A percentile compares a stretch with the other conserved stretches of the same genome.
Evolutionary conservation across 1,140 invertebrate genomes (phyloP).

Genomic region (Brachionus asplanchnoidis): DNA sequence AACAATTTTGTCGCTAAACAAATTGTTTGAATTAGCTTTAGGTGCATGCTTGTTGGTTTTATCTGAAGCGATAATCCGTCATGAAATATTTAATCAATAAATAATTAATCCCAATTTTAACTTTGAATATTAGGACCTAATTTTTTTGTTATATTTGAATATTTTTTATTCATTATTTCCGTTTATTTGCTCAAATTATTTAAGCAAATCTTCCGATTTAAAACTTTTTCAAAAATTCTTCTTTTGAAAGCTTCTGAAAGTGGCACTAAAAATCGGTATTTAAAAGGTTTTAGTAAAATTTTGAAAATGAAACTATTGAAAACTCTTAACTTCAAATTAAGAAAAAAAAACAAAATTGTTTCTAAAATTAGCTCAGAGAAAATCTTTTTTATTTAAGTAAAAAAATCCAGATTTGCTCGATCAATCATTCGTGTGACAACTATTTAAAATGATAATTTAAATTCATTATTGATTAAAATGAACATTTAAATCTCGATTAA

Average conservation of each 20-base stretch:
- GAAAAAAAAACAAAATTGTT: neutral
- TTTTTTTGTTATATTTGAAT: neutral
- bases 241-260: neutral
- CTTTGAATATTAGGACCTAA: neutral
- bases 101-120: neutral
- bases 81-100: constrained; percentile 6
- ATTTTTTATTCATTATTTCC: neutral
- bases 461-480: neutral
- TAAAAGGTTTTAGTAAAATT: neutral
- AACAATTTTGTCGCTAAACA: neutral
- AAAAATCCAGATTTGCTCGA: neutral
- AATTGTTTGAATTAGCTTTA: neutral
- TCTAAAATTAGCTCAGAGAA: neutral
- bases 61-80: neutral
- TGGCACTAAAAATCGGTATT: neutral
- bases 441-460: neutral
- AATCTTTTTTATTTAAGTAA: neutral
- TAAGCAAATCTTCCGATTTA: neutral
- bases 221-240: neutral
- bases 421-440: neutral
- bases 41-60: neutral
- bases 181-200: neutral
- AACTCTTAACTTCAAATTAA: neutral
- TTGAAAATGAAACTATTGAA: neutral
- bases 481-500: neutral